phyloP scores from a whole-genome alignment of 2,113 vertebrate genomes.

The Pangasianodon hypophthalmus region DNA sequence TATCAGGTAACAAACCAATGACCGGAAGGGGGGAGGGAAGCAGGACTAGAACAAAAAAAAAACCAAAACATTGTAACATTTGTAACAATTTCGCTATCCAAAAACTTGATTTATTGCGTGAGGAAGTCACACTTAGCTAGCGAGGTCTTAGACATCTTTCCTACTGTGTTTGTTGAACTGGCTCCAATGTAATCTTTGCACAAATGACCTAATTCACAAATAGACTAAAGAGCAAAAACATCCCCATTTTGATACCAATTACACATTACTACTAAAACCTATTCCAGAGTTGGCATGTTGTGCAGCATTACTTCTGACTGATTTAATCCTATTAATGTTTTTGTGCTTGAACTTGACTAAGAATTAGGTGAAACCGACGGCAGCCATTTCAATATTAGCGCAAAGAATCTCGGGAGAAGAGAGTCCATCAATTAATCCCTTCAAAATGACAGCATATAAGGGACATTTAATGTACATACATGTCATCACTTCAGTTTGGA shows the following conservation, averaged over 20 bases:
- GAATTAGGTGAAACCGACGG: neutral
- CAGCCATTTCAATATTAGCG: neutral
- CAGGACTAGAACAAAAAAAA: neutral
- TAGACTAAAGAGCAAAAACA: too few species aligned
- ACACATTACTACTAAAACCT: neutral
- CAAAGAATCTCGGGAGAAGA: neutral
- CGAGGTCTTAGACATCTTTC: too few species aligned
- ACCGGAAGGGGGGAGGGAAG: neutral
- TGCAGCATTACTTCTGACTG: neutral
- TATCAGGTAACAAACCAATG: neutral
- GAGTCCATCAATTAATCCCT: neutral
- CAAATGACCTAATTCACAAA: too few species aligned
- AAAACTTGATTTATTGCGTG: too few species aligned
- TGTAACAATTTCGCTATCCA: too few species aligned
- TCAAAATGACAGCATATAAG: neutral
- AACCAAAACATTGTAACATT: neutral
- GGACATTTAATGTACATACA: neutral
- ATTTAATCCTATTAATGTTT: neutral
- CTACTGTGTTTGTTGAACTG: too few species aligned
- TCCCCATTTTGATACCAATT: too few species aligned
- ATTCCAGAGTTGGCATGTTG: neutral
- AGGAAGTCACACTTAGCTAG: too few species aligned
- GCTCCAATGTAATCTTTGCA: neutral
- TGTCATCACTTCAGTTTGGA: neutral
- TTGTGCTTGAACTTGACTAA: neutral